These are phyloP conservation scores for Anolis apletophallus DNA, from an alignment of 2,797 vertebrate species.

Conservation along the genomic window DNA sequence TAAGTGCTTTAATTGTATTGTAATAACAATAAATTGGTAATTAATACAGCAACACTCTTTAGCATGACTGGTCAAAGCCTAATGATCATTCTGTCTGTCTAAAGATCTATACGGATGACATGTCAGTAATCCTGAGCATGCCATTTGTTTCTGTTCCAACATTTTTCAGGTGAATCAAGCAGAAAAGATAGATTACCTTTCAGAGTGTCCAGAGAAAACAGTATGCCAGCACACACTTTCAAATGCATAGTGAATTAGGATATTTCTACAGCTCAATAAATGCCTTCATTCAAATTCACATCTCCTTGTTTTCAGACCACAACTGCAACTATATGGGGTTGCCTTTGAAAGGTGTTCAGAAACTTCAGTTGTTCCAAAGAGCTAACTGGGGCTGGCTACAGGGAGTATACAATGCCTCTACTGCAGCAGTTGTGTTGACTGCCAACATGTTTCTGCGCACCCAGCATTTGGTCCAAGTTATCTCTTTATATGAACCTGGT, in stretches of 20 bases:
- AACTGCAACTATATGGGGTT: background rate
- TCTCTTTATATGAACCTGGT: too few relatives aligned
- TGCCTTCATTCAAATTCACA: background rate
- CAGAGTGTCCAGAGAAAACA: background rate
- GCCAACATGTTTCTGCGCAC: too few relatives aligned
- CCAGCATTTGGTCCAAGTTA: too few relatives aligned
- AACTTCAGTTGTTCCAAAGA: too few relatives aligned
- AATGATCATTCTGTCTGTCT: constrained; percentile 14
- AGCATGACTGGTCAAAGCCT: background rate
- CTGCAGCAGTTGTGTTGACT: too few relatives aligned
- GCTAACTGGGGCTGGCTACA: too few relatives aligned
- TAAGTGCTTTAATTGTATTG: background rate
- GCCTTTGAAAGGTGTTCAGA: too few relatives aligned
- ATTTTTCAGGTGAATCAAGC: constrained; percentile 7
- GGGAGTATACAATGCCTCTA: too few relatives aligned
- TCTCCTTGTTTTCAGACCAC: background rate
- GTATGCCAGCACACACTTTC: background rate
- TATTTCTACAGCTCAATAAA: background rate
- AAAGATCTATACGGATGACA: constrained; percentile 28
- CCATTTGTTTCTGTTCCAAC: constrained; percentile 20
- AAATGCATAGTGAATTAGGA: background rate
- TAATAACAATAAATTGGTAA: constrained; percentile 16
- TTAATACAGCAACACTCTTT: constrained; percentile 18
- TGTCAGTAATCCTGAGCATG: background rate
- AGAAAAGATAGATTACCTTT: background rate